Percentiles rank a stretch among this genome's conserved stretches.
Conservation (phyloP, 2,797 vertebrate genomes). For the Erethizon dorsatum region DNA sequence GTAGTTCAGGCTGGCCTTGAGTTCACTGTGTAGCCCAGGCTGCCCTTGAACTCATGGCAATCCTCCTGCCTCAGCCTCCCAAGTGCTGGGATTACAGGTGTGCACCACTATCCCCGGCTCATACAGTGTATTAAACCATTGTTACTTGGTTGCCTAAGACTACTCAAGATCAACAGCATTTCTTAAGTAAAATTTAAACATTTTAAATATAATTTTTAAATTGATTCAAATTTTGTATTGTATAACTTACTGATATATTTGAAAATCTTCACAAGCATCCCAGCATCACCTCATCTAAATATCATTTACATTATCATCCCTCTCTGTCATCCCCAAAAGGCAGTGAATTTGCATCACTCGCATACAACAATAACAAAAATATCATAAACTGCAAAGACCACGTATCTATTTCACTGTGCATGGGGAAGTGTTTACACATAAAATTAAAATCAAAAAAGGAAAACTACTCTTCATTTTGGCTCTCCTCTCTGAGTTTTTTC, state of each 20-base stretch:
- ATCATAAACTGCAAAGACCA: slow-evolving; percentile 86
- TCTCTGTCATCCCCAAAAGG: slow-evolving; percentile 78
- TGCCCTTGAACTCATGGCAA: background rate
- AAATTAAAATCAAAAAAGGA: slow-evolving; percentile 82
- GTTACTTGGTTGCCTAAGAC: slow-evolving; percentile 84
- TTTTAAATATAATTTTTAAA: slow-evolving; percentile 83
- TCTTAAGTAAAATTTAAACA: slow-evolving; percentile 77
- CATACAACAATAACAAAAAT: background rate
- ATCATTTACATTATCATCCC: slow-evolving; percentile 79
- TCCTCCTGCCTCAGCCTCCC: background rate
- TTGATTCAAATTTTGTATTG: slow-evolving; percentile 76
- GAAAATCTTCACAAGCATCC: slow-evolving; percentile 80
- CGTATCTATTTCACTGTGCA: slow-evolving; percentile 87
- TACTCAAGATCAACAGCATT: slow-evolving; percentile 82
- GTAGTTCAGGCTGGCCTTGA: background rate
- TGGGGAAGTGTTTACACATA: slow-evolving; percentile 90
- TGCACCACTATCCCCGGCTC: background rate
- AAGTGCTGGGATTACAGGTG: background rate
- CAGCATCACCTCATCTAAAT: slow-evolving; percentile 82
- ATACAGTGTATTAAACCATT: slow-evolving; percentile 67
- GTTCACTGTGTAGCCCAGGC: background rate
- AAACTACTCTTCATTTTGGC: slow-evolving; percentile 79
- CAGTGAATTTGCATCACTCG: slow-evolving; percentile 82
- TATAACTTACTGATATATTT: slow-evolving; percentile 77
- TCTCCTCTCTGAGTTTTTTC: slow-evolving; percentile 71